Evolutionary conservation across 2,113 vertebrate genomes (phyloP).

Genomic region (Prunella himalayana): DNA sequence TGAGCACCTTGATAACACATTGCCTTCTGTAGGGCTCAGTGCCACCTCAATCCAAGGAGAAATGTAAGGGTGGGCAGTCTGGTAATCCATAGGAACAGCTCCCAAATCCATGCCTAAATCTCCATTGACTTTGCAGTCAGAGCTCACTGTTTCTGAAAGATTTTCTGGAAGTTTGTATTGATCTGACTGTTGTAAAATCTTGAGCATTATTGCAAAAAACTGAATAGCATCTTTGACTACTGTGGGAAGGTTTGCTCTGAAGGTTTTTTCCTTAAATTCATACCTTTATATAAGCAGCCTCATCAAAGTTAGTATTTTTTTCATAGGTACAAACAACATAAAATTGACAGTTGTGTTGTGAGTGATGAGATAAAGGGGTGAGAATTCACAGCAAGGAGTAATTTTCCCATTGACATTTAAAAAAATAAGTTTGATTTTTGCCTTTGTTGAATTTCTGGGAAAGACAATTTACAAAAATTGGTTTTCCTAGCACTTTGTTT

Average conservation of each 20-base stretch:
- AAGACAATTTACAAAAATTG: not conserved
- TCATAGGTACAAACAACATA: not conserved
- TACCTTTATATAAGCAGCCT: not conserved
- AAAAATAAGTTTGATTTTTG: not conserved
- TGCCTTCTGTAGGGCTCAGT: not conserved
- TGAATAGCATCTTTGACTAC: not conserved
- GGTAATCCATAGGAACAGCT: not conserved
- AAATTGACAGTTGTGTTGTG: not conserved
- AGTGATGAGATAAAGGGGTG: not conserved
- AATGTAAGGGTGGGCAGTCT: rapidly evolving
- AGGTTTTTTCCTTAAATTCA: not conserved
- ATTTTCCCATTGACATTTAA: not conserved
- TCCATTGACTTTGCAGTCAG: not conserved
- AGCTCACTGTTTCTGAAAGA: not conserved
- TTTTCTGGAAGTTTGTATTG: not conserved
- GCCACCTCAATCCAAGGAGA: not conserved
- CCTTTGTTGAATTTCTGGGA: not conserved
- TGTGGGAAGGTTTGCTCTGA: not conserved
- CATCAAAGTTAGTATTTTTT: not conserved
- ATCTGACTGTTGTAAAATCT: not conserved
- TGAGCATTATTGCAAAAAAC: not conserved
- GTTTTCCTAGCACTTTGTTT: not conserved
- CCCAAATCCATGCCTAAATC: not conserved
- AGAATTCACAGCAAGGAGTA: not conserved
- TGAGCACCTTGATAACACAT: not conserved